These are phyloP conservation scores for Ephydatia muelleri DNA, from an alignment of 37 sponge, comb jelly and placozoan genomes.

Conservation along the genomic window DNA sequence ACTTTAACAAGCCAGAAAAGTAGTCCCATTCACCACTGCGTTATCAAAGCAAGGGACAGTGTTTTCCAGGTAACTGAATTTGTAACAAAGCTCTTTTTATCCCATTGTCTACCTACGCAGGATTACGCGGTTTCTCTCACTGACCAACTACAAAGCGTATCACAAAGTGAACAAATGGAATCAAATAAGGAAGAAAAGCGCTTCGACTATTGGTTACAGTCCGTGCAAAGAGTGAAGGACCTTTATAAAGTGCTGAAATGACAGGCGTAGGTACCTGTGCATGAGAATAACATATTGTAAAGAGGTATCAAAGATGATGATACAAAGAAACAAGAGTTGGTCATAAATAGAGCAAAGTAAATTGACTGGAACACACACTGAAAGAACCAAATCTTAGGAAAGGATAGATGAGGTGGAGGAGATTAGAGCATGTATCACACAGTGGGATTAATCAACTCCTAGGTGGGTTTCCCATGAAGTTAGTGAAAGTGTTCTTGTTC, in stretches of 20 bases:
- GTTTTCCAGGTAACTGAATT: constrained; percentile 27
- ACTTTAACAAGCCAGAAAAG: constrained; percentile 17
- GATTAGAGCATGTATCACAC: background rate
- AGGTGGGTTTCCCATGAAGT: background rate
- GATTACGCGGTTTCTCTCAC: background rate
- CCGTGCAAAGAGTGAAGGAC: constrained; percentile 10
- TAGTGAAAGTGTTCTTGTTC: constrained; percentile 43
- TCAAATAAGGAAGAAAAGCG: background rate
- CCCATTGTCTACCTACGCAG: background rate
- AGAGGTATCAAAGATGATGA: background rate
- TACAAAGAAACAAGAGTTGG: background rate
- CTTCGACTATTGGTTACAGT: background rate
- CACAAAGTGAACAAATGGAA: background rate
- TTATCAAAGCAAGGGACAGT: constrained; percentile 45
- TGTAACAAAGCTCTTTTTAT: background rate
- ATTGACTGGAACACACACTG: background rate
- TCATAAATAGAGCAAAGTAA: background rate
- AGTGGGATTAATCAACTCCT: background rate
- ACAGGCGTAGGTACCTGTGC: background rate
- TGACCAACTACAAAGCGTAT: background rate
- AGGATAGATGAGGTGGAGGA: background rate
- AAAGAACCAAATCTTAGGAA: background rate
- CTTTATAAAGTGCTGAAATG: background rate
- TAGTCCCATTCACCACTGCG: constrained; percentile 18
- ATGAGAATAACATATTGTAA: constrained; percentile 3